Evolutionary conservation across 2,888 invertebrate genomes (phyloP), one percentile per base, ranked within the genome.

Genomic region (Ischnus inquisitorius): DNA sequence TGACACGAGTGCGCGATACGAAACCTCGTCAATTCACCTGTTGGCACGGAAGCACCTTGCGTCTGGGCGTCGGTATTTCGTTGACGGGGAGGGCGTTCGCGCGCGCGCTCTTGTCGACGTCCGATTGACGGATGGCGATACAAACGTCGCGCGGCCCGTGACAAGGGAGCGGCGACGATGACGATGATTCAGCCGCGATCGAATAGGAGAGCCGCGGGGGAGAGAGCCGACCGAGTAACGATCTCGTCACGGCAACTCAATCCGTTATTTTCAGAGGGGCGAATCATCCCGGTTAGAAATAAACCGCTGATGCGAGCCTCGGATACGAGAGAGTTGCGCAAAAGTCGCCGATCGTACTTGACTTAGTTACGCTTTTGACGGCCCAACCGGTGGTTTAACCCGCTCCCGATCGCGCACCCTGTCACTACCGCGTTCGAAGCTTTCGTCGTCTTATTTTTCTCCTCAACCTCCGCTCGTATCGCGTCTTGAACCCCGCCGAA

Each of bases 221-320:
- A 51, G 57, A 51, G n/a, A 6, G 14, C 22, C 57, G 57, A 12
- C 5, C 57, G 57, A 25, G 22, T 85, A 85, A 85, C 86, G 28
- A n/a, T 72, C 67, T 77, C 79, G 60, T 72, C 83, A 76, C 76
- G 60, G 71, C 80, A 51, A 89, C 84, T 83, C 57, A 81, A 71
- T 48, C 79, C 79, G 89, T 90, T 92, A 92, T 92, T 92, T 92
- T 92, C 88, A 90, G 91, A 89, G 84, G 78, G 76, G 65, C 90
- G 91, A 92, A 91, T 92, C 92, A 92, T 86, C 85, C 87, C 75
- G 86, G 87, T 87, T 89, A 87, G 88, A 92, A 92, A 92, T 92
- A 92, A 92, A 89, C 90, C 85, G 64, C 75, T 68, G 67, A 39
- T 41, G 28, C 64, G 39, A 34, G 79, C 65, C 57, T 60, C 57